Evolutionary conservation across 1,140 invertebrate genomes (phyloP), one percentile per base, ranked within the genome.

Genomic region (Phenacoccus solenopsis): DNA sequence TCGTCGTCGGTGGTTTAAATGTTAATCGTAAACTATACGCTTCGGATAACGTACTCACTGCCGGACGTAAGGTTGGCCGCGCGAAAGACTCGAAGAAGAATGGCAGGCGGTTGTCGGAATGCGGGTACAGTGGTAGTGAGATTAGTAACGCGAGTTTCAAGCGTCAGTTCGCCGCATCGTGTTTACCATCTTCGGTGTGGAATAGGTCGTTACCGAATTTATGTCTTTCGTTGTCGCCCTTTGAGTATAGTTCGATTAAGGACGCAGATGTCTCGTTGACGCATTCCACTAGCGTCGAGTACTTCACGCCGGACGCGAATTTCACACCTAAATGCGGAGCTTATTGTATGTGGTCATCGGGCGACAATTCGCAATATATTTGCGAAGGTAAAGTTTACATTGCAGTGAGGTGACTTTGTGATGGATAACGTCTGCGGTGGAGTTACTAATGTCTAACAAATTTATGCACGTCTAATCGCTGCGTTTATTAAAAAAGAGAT

Each of bases 201-300:
- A 64, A 64, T 64, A 24, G 59, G 4, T 64, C 59, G 10, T 27
- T 64, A 10, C 59, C 59, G 16, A 64, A 64, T 64, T 49, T 49
- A 64, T 20, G 21, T 64, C 12, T 25, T 64, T 64, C 7, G 10
- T 5, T 16, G 59, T n/a, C 32, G n/a, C 10, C 20, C 1, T 64
- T 24, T 3, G 22, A 27, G 13, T 27, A 24, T 64, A 27, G 59
- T 64, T n/a, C 59, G 10, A 24, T 4, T 24, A 64, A 10, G 9
- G 32, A 20, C 21, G 10, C 22, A 64, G 21, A 64, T 64, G 13
- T 27, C 22, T 9, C 16, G 10, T 10, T 10, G 12, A 9, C 59
- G 9, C n/a, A 59, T 59, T 20, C 16, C 56, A 25, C 12, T 64
- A 64, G 59, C 59, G 59, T 64, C 59, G 59, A 64, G 25, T 64